These are phyloP conservation scores for Apeira syringaria DNA, from an alignment of 2,888 invertebrate genomes.

Conservation along the genomic window DNA sequence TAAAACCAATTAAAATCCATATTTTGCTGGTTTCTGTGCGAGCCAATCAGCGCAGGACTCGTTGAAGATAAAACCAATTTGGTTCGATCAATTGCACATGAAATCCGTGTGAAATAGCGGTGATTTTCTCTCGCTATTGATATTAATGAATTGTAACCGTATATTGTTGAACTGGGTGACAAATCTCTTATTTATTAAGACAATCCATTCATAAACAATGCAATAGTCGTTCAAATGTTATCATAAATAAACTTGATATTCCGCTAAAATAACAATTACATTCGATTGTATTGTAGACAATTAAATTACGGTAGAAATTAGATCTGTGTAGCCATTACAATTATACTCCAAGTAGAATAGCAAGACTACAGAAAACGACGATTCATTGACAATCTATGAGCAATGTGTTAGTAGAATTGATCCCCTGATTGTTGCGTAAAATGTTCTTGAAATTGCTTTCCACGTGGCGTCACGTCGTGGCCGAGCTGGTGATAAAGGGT, in stretches of 20 bases:
- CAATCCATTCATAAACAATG: too few species aligned
- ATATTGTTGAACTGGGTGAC: conserved; percentile 47
- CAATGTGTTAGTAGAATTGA: too few species aligned
- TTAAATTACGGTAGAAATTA: too few species aligned
- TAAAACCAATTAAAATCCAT: conserved; percentile 46
- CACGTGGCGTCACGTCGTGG: conserved; percentile 59
- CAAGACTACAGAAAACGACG: too few species aligned
- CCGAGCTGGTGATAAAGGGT: conserved; percentile 50
- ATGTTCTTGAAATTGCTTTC: conserved; percentile 74
- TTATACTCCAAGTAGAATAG: too few species aligned
- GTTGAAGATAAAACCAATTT: conserved; percentile 14
- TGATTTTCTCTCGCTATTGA: conserved; percentile 30
- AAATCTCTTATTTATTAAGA: too few species aligned
- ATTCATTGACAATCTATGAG: too few species aligned
- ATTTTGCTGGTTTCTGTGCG: conserved; percentile 31
- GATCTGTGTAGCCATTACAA: too few species aligned
- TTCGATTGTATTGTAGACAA: too few species aligned
- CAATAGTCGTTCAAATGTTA: too few species aligned
- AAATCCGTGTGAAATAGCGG: conserved; percentile 21
- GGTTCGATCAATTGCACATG: conserved; percentile 15
- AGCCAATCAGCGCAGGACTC: conserved; percentile 9
- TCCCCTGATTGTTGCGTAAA: conserved; percentile 62
- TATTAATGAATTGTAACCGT: conserved; percentile 58
- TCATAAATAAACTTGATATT: too few species aligned
- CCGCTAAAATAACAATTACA: too few species aligned